Evolutionary conservation across 2,797 vertebrate genomes (phyloP).

Genomic region (Centroberyx gerrardi): DNA sequence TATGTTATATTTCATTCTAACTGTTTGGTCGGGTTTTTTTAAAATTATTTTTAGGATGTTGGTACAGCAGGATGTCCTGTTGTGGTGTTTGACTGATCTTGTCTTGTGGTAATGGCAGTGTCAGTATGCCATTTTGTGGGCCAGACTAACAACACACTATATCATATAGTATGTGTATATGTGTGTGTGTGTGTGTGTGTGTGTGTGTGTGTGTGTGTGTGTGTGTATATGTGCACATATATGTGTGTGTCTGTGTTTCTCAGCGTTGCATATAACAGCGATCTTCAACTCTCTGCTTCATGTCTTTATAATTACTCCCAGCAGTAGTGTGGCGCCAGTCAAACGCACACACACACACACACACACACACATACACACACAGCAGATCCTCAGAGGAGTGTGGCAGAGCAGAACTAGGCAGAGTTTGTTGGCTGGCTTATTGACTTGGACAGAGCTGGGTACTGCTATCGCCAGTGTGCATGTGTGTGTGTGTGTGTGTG

Average conservation of each 20-base stretch:
- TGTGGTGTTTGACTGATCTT: too few relatives aligned
- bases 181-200: not conserved
- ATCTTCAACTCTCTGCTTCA: conserved; percentile 75
- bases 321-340: conserved; percentile 79
- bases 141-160: conserved; percentile 3
- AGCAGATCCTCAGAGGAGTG: conserved; percentile 58
- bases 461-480: conserved; percentile 48
- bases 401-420: conserved; percentile 68
- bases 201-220: conserved; percentile 11
- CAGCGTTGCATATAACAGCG: conserved; percentile 52
- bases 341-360: conserved; percentile 20
- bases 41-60: not conserved
- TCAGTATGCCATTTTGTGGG: too few relatives aligned
- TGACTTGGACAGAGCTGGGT: conserved; percentile 46
- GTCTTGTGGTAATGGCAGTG: too few relatives aligned
- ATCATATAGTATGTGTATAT: not conserved
- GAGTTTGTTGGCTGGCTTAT: conserved; percentile 48
- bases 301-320: conserved; percentile 83
- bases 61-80: too few relatives aligned
- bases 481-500: conserved; percentile 3
- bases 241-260: conserved; percentile 42
- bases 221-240: conserved; percentile 27
- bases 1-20: too few relatives aligned
- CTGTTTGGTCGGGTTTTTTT: too few relatives aligned
- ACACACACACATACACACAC: not conserved